Base-by-base conservation (phyloP, 64 coral and sea anemone genomes). In the Pocillopora damicornis region DNA sequence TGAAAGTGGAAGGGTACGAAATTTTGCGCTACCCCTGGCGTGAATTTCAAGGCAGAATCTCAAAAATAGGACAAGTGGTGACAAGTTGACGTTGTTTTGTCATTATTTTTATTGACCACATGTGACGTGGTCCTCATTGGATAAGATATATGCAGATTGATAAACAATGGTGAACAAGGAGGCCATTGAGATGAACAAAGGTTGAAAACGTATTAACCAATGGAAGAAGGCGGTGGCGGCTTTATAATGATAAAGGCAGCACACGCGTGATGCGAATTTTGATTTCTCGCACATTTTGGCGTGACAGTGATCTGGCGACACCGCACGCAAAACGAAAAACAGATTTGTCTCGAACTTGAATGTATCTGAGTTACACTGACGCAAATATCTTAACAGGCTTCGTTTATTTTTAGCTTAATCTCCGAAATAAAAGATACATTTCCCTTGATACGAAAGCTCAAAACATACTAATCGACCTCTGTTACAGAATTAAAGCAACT, bases 101-200 rank as follows among this genome's bases (percentile, higher is more conserved):
- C 79, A 61, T 91, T 91, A 91, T 79, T 86, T 91, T 92, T 92
- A 92, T 91, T 87, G 80, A 79, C 77, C 71, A 75, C 75, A 66
- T 75, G 82, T 86, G 63, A 76, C 66, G 61, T 64, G 75, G 20
- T 79, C 75, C 90, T 92, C 37, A 92, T 92, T 92, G 90, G 90
- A 81, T 73, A 81, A 75, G 61, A 79, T 60, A 58, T 60, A 57
- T 73, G 67, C 63, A 87, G 83, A 92, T 92, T 92, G 90, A 58
- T 86, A 87, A 71, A 77, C 59, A 87, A 73, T 92, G 68, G 72
- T 60, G 73, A 76, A 88, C 75, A 78, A 88, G 73, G 74, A 58
- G 86, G 86, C 73, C 58, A 88, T 88, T 88, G 86, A 88, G 59
- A 76, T 75, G 86, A 61, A 88, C 75, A 88, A 78, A 75, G 74